These are phyloP conservation scores for Nicator chloris DNA, from an alignment of 2,113 vertebrate species.

Conservation along the genomic window DNA sequence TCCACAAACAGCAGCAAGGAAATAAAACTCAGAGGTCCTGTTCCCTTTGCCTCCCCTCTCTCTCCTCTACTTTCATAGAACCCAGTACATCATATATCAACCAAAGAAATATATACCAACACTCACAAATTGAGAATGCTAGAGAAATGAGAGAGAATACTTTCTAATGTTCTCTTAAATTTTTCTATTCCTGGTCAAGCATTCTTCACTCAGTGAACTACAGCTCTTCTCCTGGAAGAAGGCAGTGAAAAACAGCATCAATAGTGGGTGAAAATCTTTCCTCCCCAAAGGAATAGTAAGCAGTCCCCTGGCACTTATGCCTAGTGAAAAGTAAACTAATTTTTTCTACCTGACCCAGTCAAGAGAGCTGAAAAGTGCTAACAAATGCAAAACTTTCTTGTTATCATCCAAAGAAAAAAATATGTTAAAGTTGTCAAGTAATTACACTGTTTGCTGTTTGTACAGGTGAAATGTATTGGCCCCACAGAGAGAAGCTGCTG, in stretches of 20 bases:
- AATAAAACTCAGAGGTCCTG: neutral
- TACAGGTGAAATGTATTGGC: neutral
- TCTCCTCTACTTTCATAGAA: neutral
- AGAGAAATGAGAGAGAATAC: neutral
- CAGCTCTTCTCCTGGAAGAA: neutral
- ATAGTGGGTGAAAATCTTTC: neutral
- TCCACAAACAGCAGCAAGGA: neutral
- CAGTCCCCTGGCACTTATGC: fast-evolving
- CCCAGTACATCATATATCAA: neutral
- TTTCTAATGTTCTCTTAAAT: neutral
- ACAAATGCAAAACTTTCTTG: neutral
- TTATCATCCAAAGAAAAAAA: neutral
- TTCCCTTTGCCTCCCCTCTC: neutral
- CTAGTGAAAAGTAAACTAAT: neutral
- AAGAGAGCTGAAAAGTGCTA: neutral
- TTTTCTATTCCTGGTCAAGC: neutral
- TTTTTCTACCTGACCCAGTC: neutral
- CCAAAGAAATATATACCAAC: neutral
- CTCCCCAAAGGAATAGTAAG: neutral
- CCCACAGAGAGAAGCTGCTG: neutral
- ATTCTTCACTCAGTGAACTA: neutral
- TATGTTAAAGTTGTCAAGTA: neutral
- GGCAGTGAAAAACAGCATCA: neutral
- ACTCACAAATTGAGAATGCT: neutral
- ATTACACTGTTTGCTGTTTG: neutral